These are phyloP conservation scores for Clarias platycephalus DNA, from an alignment of 2,797 vertebrate genomes.

Conservation along the genomic window DNA sequence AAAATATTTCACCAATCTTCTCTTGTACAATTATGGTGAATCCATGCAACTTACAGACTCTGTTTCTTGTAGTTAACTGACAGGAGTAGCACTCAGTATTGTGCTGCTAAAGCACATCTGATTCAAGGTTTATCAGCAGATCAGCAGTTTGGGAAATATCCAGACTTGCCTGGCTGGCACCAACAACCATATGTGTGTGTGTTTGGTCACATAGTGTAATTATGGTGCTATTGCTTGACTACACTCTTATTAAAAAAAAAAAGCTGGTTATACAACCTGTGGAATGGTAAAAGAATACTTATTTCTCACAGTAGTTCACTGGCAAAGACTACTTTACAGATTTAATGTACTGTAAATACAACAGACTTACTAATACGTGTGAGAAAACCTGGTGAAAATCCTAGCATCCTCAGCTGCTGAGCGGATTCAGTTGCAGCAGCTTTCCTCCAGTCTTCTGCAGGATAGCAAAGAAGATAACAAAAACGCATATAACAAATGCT, in stretches of 20 bases:
- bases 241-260: not conserved
- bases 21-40: too few species aligned
- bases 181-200: too few species aligned
- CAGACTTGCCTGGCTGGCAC: too few species aligned
- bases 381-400: not conserved
- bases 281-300: not conserved
- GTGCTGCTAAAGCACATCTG: too few species aligned
- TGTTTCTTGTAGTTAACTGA: too few species aligned
- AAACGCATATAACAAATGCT: not conserved
- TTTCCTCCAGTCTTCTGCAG: not conserved
- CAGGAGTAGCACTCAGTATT: too few species aligned
- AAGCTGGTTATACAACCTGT: not conserved
- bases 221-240: not conserved
- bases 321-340: conserved; percentile 2
- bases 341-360: not conserved
- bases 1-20: too few species aligned
- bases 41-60: too few species aligned
- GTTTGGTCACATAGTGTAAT: not conserved
- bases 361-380: not conserved
- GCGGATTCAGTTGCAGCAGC: not conserved
- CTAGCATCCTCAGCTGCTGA: not conserved
- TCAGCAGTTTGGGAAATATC: too few species aligned
- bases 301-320: not conserved
- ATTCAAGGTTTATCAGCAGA: too few species aligned
- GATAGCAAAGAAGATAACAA: not conserved